phyloP scores from a whole-genome alignment of 2,888 invertebrate genomes.

The Mechanitis messenoides region DNA sequence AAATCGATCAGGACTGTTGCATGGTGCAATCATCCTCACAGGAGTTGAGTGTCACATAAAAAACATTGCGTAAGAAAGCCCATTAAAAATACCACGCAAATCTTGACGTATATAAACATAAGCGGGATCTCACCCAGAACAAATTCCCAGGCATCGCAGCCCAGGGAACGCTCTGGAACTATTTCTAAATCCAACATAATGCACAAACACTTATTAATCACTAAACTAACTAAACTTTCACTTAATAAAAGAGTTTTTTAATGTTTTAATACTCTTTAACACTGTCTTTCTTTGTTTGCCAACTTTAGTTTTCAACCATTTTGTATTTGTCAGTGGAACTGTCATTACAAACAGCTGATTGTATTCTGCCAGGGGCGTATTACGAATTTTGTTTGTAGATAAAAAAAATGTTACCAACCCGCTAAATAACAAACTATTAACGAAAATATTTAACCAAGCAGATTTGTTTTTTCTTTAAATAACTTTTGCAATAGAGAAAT shows the following conservation, averaged over 20 bases:
- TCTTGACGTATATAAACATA: constrained; percentile 71
- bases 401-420: constrained; percentile 6
- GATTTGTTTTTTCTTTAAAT: too few species aligned
- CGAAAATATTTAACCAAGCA: too few species aligned
- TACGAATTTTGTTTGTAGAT: constrained; percentile 18
- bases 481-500: too few species aligned
- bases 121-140: constrained; percentile 86
- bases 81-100: constrained; percentile 72
- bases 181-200: constrained; percentile 98
- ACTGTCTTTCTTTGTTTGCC: constrained; percentile 76
- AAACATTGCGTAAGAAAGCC: constrained; percentile 65
- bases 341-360: constrained; percentile 79
- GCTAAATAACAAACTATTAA: neutral
- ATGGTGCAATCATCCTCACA: constrained; percentile 3
- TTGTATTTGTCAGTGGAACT: constrained; percentile 77
- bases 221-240: constrained; percentile 75
- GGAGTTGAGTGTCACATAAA: constrained; percentile 14
- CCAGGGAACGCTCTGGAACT: constrained; percentile 94
- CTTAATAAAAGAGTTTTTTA: constrained; percentile 60
- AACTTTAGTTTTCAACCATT: constrained; percentile 78
- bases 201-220: constrained; percentile 87
- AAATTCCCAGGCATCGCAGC: constrained; percentile 99
- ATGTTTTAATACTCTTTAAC: constrained; percentile 64
- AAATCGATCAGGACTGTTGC: constrained; percentile 55
- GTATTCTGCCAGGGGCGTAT: constrained; percentile 65